Evolutionary conservation across 2,888 invertebrate species (phyloP), one percentile per base, ranked within the genome.

Genomic region (Atrina japonica): DNA sequence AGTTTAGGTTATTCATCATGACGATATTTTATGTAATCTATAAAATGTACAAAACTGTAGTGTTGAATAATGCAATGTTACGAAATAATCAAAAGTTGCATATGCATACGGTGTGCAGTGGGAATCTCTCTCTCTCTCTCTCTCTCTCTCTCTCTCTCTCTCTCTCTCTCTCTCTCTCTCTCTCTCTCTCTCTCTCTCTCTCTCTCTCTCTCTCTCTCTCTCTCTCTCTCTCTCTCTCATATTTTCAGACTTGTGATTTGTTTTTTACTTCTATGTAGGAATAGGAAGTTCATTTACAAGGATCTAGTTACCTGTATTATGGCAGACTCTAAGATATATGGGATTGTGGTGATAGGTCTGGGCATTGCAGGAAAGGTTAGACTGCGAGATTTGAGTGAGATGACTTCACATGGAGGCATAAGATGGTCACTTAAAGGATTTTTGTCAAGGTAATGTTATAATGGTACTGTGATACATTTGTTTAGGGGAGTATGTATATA

Each of bases 371-470:
- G 86, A 2, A 76, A 65, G n/a, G 81, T 79, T 3, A 70, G 84
- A 27, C 77, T 86, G 7, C 73, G 84, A 35, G 84, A 86, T 61
- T 60, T 84, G 3, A 68, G 68, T 25, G 63, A 59, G n/a, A 45
- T 47, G 3, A 70, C 75, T 41, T 66, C 67, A 9, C 56, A 60
- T 0, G 53, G 59, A 6, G 73, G 75, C 14, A 64, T 80, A 21
- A 49, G 75, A n/a, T 76, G 76, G 75, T 71, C 73, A 40, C 63
- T 86, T 6, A 66, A 75, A 52, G 86, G 86, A 43, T 82, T 78
- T 72, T 82, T 86, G 1, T 83, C 86, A 14, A 81, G 85, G 85
- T 83, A n/a, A n/a, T n/a, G n/a, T n/a, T n/a, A n/a, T n/a, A n/a
- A n/a, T n/a, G n/a, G n/a, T n/a, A 64, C 21, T 52, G 21, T 16